Evolutionary conservation across 2,113 vertebrate species (phyloP).

Genomic region (Semnornis frantzii): DNA sequence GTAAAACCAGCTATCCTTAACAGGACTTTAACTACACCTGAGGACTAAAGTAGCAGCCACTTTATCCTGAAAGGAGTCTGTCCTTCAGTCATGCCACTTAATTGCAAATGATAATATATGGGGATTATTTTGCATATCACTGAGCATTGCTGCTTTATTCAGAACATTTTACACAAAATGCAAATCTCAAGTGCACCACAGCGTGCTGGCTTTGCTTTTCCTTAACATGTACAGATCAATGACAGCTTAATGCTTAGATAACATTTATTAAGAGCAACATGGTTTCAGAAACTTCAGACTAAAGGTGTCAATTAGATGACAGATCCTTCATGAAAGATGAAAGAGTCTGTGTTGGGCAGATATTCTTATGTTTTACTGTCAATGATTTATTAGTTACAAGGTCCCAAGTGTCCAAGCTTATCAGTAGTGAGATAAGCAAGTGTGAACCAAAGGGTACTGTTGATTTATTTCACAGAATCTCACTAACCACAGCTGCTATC

Average conservation of each 20-base stretch:
- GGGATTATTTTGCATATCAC: not conserved
- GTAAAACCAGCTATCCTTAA: not conserved
- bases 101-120: not conserved
- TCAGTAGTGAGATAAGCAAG: not conserved
- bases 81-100: not conserved
- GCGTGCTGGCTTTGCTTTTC: conserved; percentile 20
- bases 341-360: conserved; percentile 17
- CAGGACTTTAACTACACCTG: not conserved
- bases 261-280: conserved; percentile 64
- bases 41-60: not conserved
- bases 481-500: not conserved
- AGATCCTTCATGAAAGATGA: conserved; percentile 47
- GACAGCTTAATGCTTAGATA: conserved; percentile 65
- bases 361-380: conserved; percentile 3
- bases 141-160: not conserved
- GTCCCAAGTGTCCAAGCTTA: not conserved
- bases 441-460: not conserved
- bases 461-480: not conserved
- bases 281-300: conserved; percentile 59
- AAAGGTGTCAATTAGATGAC: conserved; percentile 41
- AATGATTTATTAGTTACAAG: conserved; percentile 42
- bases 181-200: not conserved
- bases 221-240: conserved; percentile 41
- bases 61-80: not conserved
- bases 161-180: not conserved